These are phyloP conservation scores for Cheilosia impressa DNA, from an alignment of 2,888 invertebrate species.

Conservation along the genomic window DNA sequence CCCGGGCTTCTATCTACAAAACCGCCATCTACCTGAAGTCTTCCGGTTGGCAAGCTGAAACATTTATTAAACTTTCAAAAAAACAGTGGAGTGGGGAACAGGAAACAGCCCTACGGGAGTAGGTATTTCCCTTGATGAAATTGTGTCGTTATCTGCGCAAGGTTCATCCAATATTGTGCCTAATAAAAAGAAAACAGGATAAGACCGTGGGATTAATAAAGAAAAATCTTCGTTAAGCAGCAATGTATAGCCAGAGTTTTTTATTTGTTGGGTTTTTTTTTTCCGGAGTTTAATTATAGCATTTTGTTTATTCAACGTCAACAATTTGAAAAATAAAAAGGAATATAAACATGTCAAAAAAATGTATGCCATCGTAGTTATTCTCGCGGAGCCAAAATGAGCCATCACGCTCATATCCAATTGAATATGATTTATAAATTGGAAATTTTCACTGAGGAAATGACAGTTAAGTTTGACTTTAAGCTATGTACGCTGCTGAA, in stretches of 20 bases:
- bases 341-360: neutral
- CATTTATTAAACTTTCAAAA: constrained; percentile 67
- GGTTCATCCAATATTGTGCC: constrained; percentile 34
- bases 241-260: constrained; percentile 5
- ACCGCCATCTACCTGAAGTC: constrained; percentile 59
- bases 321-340: neutral
- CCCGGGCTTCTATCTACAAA: constrained; percentile 35
- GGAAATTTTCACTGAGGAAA: too few species aligned
- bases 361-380: too few species aligned
- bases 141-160: constrained; percentile 48
- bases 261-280: neutral
- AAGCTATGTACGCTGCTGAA: too few species aligned
- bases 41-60: constrained; percentile 51
- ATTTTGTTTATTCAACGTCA: constrained; percentile 2
- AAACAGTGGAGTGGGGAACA: constrained; percentile 13
- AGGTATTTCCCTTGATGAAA: constrained; percentile 39
- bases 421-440: too few species aligned
- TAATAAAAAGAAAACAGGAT: constrained; percentile 44
- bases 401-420: too few species aligned
- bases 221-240: constrained; percentile 10
- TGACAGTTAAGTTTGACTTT: too few species aligned
- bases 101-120: constrained; percentile 18
- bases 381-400: too few species aligned
- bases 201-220: constrained; percentile 25
- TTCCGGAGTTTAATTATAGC: constrained; percentile 8